These are phyloP conservation scores for Zaprionus taronus DNA, from an alignment of 1,140 invertebrate species.

Conservation along the genomic window DNA sequence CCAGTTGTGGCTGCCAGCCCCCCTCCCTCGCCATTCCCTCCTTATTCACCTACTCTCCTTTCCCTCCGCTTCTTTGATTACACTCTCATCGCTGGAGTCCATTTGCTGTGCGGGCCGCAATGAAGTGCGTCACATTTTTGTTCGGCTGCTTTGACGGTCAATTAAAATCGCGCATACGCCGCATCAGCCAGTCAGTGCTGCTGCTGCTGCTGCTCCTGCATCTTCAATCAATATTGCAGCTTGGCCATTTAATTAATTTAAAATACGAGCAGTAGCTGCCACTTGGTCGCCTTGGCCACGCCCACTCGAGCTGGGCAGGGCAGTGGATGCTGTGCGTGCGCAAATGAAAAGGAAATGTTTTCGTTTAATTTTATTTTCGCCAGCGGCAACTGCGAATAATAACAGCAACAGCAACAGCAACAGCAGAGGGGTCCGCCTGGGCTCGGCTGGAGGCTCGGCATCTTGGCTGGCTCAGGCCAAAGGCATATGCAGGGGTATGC, in stretches of 20 bases:
- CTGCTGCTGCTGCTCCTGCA: neutral
- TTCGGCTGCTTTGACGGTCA: conserved; percentile 64
- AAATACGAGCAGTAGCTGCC: conserved; percentile 44
- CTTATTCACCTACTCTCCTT: neutral
- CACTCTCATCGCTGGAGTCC: conserved; percentile 47
- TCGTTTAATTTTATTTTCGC: conserved; percentile 84
- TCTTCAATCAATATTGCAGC: conserved; percentile 73
- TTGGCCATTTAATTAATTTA: conserved; percentile 74
- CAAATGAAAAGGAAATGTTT: conserved; percentile 83
- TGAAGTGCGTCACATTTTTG: conserved; percentile 58
- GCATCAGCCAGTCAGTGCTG: neutral
- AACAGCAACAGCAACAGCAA: conserved; percentile 60
- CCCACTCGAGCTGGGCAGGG: conserved; percentile 18
- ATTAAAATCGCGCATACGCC: conserved; percentile 70
- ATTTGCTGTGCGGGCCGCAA: conserved; percentile 61
- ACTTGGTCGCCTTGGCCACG: conserved; percentile 20
- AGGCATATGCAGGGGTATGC: conserved; percentile 11
- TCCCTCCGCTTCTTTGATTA: conserved; percentile 28
- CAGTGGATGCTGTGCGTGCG: conserved; percentile 67
- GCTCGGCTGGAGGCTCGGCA: conserved; percentile 22
- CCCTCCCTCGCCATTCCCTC: neutral
- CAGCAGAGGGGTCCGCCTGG: conserved; percentile 13
- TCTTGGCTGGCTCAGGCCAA: conserved; percentile 37
- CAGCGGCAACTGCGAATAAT: conserved; percentile 70
- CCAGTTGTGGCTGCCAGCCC: conserved; percentile 62